phyloP scores from a whole-genome alignment of 2,888 invertebrate species.

The Plutella xylostella region DNA sequence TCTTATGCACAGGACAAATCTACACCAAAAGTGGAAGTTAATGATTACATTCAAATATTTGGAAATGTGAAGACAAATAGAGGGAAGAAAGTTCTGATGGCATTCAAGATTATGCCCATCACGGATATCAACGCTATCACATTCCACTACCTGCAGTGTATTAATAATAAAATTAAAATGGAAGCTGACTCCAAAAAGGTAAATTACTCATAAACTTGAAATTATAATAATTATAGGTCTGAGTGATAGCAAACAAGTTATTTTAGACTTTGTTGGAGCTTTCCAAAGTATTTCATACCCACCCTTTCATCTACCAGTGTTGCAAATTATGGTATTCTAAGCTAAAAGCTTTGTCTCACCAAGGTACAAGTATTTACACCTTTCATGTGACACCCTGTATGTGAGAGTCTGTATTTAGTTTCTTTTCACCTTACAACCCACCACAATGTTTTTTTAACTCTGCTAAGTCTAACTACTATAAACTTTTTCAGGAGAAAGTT shows the following conservation, averaged over 20 bases:
- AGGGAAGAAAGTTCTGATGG: slow-evolving; percentile 60
- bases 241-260: no score
- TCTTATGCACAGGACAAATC: slow-evolving; percentile 57
- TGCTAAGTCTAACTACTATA: no score
- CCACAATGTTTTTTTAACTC: no score
- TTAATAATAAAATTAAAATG: slow-evolving; percentile 61
- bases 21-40: slow-evolving; percentile 56
- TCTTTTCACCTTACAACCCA: no score
- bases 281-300: no score
- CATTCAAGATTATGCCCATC: slow-evolving; percentile 57
- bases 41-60: slow-evolving; percentile 59
- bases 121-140: slow-evolving; percentile 61
- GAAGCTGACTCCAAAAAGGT: slow-evolving; percentile 62
- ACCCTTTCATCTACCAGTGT: no score
- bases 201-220: slow-evolving; percentile 9
- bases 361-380: no score
- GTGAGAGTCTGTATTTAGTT: no score
- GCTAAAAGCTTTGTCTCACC: no score
- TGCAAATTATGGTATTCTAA: no score
- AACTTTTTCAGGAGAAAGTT: slow-evolving; percentile 36
- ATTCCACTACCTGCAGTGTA: slow-evolving; percentile 62
- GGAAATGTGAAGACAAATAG: slow-evolving; percentile 63
- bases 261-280: no score
- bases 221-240: not conserved
- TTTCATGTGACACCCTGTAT: no score